phyloP scores from a whole-genome alignment of 64 coral and sea anemone genomes.

The Porites australiensis region DNA sequence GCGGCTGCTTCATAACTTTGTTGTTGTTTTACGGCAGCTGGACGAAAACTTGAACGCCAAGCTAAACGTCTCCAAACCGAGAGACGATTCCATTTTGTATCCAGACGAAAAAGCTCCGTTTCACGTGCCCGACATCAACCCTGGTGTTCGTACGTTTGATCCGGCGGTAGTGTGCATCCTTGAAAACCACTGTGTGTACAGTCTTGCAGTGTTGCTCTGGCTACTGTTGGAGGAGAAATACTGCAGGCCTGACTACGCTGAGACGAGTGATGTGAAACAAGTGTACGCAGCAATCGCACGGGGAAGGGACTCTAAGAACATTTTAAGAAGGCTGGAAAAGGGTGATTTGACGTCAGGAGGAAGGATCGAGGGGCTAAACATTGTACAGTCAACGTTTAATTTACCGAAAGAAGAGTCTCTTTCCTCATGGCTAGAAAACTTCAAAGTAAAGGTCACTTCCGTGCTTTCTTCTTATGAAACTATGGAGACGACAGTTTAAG shows the following conservation, averaged over 20 bases:
- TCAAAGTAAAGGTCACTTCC: not conserved
- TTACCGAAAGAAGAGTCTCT: not conserved
- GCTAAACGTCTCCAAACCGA: constrained; percentile 68
- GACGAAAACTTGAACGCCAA: not conserved
- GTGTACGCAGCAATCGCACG: constrained; percentile 36
- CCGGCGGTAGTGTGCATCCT: not conserved
- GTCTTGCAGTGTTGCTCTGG: constrained; percentile 54
- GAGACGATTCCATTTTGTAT: constrained; percentile 68
- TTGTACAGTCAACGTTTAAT: not conserved
- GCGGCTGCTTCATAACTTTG: not conserved
- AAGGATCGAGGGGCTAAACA: not conserved
- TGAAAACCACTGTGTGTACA: constrained; percentile 46
- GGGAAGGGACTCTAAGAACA: not conserved
- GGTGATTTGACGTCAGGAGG: too few relatives aligned
- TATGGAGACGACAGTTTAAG: not conserved
- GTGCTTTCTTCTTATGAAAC: not conserved
- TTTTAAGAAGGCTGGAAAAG: not conserved
- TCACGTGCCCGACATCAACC: constrained; percentile 42
- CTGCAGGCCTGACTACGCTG: constrained; percentile 44
- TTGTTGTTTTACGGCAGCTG: constrained; percentile 30
- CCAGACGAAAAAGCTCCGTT: constrained; percentile 62
- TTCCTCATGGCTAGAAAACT: not conserved
- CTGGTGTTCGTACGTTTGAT: not conserved
- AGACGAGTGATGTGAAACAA: not conserved
- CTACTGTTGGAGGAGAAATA: constrained; percentile 45